Evolutionary conservation across 2,888 invertebrate genomes (phyloP), one percentile per base, ranked within the genome.

Genomic region (Aricia artaxerxes): DNA sequence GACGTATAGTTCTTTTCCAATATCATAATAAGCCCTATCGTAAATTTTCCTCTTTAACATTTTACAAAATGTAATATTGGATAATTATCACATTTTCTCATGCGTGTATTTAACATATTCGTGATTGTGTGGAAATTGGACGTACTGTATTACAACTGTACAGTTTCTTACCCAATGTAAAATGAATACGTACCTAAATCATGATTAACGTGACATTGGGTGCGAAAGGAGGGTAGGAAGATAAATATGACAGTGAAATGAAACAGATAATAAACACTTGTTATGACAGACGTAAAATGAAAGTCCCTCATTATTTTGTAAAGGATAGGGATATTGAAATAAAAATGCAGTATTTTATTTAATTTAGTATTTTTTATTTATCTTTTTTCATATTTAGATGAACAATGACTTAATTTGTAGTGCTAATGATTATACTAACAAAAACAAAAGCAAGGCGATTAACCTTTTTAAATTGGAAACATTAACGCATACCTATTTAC

Each of bases 311-410:
- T 24, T n/a, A 61, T 61, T n/a, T n/a, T 6, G 2, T 61, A n/a
- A 61, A 24, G 24, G 61, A 61, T 61, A 7, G 61, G 61, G 24
- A 24, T 24, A 38, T 1, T 69, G 11, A 38, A 69, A 69, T 35
- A 69, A 69, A 69, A 69, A 35, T 69, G 35, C 35, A 16, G 13
- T 16, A 31, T 64, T 69, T 69, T 69, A n/a, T n/a, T n/a, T n/a
- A n/a, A n/a, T n/a, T n/a, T n/a, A 16, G 13, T 16, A 31, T 64
- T 69, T 69, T 69, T 69, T 69, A 69, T 69, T 69, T 38, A 69
- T 69, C 13, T 69, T 2, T 13, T 69, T 9, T 35, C 35, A 0
- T 69, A 35, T 38, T 35, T 35, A 69, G 35, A 16, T 69, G 31
- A 11, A 38, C 35, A 35, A 35, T 69, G 31, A 69, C 69, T 69